Conservation (phyloP, 2,888 invertebrate species). For the Girardia tigrina region DNA sequence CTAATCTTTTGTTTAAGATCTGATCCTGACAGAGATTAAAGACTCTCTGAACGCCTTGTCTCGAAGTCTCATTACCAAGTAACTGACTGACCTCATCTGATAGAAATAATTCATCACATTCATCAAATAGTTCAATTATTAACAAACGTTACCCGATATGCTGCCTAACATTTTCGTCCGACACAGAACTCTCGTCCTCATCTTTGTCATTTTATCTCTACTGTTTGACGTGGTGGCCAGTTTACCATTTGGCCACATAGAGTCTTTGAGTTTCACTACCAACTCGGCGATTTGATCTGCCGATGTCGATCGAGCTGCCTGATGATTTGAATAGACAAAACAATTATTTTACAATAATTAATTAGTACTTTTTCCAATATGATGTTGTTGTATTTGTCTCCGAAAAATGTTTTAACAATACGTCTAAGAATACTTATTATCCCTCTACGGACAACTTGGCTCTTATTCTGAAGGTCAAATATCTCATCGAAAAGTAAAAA, state of each 20-base stretch:
- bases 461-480: conserved; percentile 66
- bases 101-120: conserved; percentile 40
- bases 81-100: conserved; percentile 73
- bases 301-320: conserved; percentile 32
- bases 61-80: conserved; percentile 72
- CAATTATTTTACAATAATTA: neutral
- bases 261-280: conserved; percentile 2
- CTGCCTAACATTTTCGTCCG: conserved; percentile 70
- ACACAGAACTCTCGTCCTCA: conserved; percentile 68
- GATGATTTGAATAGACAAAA: neutral
- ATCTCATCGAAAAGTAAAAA: conserved; percentile 69
- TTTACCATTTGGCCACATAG: conserved; percentile 28
- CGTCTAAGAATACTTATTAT: conserved; percentile 64
- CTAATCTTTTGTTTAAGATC: conserved; percentile 66
- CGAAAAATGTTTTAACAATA: conserved; percentile 66
- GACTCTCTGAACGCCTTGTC: conserved; percentile 66
- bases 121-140: neutral
- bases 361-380: conserved; percentile 31
- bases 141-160: conserved; percentile 59
- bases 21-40: conserved; percentile 76
- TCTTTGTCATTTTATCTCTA: conserved; percentile 56
- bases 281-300: conserved; percentile 29
- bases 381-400: conserved; percentile 64
- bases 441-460: conserved; percentile 66
- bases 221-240: conserved; percentile 47